Conservation (phyloP, 2,113 vertebrate species). For the Silurus glanis region DNA sequence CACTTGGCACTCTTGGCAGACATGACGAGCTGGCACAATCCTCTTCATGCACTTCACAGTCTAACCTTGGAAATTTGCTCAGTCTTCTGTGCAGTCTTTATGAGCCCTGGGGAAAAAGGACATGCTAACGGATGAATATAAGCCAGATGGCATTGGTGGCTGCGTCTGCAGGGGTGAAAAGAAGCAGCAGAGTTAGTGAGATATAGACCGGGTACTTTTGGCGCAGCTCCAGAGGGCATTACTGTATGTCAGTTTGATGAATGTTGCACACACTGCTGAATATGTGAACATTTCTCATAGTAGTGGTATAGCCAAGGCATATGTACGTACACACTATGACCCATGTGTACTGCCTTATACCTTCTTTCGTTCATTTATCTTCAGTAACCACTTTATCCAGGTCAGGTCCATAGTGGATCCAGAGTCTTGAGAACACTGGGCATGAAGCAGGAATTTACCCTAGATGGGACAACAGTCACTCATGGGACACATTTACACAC, state of each 20-base stretch:
- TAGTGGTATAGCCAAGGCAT: not conserved
- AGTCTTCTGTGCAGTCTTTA: slow-evolving; percentile 12
- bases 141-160: slow-evolving; percentile 10
- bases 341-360: not conserved
- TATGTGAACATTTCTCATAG: slow-evolving; percentile 5
- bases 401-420: not conserved
- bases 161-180: slow-evolving; percentile 6
- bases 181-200: slow-evolving; percentile 21
- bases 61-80: slow-evolving; percentile 45
- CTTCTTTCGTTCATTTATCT: not conserved
- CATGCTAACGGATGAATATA: slow-evolving; percentile 21
- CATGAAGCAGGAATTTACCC: not conserved
- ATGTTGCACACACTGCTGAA: slow-evolving; percentile 32
- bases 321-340: slow-evolving; percentile 4
- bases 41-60: slow-evolving; percentile 19
- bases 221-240: slow-evolving; percentile 42
- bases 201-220: slow-evolving; percentile 35
- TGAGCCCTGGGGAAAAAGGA: not conserved
- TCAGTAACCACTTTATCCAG: not conserved
- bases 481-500: not conserved
- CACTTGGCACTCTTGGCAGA: slow-evolving; percentile 34
- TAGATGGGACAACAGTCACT: not conserved
- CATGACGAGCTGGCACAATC: slow-evolving; percentile 12
- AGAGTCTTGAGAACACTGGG: not conserved
- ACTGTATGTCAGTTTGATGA: slow-evolving; percentile 41